These are phyloP conservation scores for Cyanocitta stelleri DNA, from an alignment of 2,113 vertebrate genomes.

Conservation along the genomic window DNA sequence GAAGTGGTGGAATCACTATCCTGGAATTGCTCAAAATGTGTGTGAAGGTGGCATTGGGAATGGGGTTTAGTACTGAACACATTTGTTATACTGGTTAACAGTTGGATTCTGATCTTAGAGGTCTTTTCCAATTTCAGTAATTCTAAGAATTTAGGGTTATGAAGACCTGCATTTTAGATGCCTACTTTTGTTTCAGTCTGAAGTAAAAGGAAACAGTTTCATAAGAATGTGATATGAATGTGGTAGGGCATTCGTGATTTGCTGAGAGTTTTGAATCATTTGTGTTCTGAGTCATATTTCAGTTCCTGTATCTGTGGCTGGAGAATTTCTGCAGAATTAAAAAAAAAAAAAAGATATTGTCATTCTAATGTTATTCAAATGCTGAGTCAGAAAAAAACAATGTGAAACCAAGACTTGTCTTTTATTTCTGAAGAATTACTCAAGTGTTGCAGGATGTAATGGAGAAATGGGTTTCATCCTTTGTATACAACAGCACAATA, in stretches of 20 bases:
- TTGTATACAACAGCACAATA: not conserved
- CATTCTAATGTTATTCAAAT: conserved; percentile 30
- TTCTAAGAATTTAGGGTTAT: not conserved
- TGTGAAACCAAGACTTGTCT: not conserved
- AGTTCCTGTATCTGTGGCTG: not conserved
- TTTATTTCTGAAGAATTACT: conserved; percentile 19
- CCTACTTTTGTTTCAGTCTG: not conserved
- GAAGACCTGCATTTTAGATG: not conserved
- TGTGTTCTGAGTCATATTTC: not conserved
- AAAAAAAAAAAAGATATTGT: not conserved
- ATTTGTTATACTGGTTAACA: not conserved
- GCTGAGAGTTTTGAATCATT: not conserved
- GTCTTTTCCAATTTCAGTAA: not conserved
- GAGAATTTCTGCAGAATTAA: not conserved
- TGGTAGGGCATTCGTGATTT: not conserved
- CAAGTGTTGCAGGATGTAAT: conserved; percentile 1
- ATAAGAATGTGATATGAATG: not conserved
- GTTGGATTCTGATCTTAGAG: not conserved
- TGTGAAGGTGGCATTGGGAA: not conserved
- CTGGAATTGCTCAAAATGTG: not conserved
- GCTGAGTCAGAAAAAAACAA: not conserved
- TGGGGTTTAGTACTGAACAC: not conserved
- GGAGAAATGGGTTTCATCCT: not conserved
- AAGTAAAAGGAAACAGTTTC: not conserved
- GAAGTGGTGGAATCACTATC: not conserved